phyloP scores from a whole-genome alignment of 2,888 invertebrate species.

The Dione vanillae region DNA sequence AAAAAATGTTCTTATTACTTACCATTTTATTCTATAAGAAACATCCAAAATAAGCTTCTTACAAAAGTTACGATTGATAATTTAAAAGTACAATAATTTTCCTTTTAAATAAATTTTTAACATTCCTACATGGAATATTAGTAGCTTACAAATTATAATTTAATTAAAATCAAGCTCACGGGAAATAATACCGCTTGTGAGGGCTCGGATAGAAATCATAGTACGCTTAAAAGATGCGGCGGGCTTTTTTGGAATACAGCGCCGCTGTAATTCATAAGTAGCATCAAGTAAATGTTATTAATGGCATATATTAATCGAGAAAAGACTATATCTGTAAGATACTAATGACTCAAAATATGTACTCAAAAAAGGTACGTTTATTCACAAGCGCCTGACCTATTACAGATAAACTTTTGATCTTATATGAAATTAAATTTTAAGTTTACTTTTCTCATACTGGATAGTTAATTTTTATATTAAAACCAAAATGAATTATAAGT shows the following conservation, averaged over 20 bases:
- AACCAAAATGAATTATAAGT: too few species aligned
- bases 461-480: too few species aligned
- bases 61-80: neutral
- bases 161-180: constrained; percentile 56
- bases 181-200: constrained; percentile 77
- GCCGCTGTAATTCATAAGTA: constrained; percentile 63
- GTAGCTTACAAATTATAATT: constrained; percentile 4
- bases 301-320: neutral
- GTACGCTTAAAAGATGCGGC: constrained; percentile 78
- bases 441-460: too few species aligned
- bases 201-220: constrained; percentile 79
- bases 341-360: too few species aligned
- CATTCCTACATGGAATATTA: neutral
- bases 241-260: constrained; percentile 73
- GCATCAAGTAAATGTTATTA: neutral
- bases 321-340: too few species aligned
- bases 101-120: neutral
- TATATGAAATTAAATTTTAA: too few species aligned
- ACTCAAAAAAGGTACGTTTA: too few species aligned
- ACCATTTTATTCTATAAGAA: too few species aligned
- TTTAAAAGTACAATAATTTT: neutral
- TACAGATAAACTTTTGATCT: too few species aligned
- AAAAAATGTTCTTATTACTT: too few species aligned
- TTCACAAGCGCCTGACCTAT: too few species aligned
- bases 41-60: neutral